These are phyloP conservation scores for Fundulus diaphanus DNA, from an alignment of 2,797 vertebrate species.

Conservation along the genomic window DNA sequence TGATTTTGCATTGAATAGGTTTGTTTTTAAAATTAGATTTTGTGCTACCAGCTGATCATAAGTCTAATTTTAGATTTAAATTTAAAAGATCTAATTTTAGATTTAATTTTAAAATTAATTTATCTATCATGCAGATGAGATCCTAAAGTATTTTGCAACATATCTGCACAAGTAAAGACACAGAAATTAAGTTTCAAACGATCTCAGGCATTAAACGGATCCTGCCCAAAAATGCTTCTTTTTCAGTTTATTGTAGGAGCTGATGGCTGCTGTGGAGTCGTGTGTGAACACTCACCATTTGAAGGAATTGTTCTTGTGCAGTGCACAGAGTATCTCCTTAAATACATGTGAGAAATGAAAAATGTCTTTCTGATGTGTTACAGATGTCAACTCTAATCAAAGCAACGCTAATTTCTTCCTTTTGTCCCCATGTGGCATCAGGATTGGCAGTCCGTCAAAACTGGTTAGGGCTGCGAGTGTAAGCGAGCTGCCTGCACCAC, in stretches of 20 bases:
- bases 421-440: conserved; percentile 48
- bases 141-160: conserved; percentile 1
- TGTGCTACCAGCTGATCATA: conserved; percentile 15
- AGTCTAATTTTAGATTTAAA: too few species aligned
- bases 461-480: conserved; percentile 91
- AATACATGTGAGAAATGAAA: conserved; percentile 88
- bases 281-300: conserved; percentile 95
- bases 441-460: conserved; percentile 89
- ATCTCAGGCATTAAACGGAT: conserved; percentile 7
- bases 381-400: not conserved
- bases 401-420: not conserved
- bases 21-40: conserved; percentile 14
- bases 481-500: conserved; percentile 91
- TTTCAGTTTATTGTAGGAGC: conserved; percentile 92
- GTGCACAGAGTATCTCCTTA: conserved; percentile 92
- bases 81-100: too few species aligned
- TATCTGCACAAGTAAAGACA: not conserved
- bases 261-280: conserved; percentile 92
- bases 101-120: conserved; percentile 14
- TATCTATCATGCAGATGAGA: not conserved
- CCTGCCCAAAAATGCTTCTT: conserved; percentile 35
- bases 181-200: conserved; percentile 3
- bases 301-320: conserved; percentile 96
- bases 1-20: not conserved
- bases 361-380: not conserved